A percentile compares a stretch with the other conserved stretches of the same genome.
Evolutionary conservation across 2,797 vertebrate genomes (phyloP).

Genomic region (Characodon lateralis): DNA sequence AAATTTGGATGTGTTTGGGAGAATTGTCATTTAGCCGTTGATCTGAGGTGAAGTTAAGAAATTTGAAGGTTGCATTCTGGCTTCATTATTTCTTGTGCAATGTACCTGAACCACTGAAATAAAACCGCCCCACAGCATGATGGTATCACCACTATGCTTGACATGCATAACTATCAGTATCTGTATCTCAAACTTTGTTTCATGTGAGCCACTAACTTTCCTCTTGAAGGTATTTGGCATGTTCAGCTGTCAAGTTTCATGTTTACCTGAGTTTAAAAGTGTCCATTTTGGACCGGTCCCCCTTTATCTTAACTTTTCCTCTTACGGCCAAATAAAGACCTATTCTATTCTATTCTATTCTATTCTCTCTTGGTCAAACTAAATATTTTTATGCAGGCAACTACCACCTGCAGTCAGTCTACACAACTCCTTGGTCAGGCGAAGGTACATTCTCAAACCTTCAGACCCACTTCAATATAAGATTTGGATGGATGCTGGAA

Average conservation of each 20-base stretch:
- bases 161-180: background rate
- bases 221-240: no score
- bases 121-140: background rate
- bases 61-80: no score
- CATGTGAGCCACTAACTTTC: no score
- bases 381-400: background rate
- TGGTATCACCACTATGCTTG: background rate
- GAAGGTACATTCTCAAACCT: background rate
- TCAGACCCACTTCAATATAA: background rate
- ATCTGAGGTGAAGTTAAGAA: no score
- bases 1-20: no score
- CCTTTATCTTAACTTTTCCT: background rate
- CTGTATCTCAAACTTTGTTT: no score
- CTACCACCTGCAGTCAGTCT: background rate
- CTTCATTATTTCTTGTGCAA: no score
- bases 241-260: no score
- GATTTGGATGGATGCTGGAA: background rate
- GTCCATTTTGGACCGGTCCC: background rate
- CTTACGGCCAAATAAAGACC: background rate
- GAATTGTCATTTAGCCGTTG: no score
- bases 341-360: background rate
- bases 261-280: no score
- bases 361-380: background rate
- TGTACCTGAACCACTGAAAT: no score
- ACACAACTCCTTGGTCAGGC: background rate